These are phyloP conservation scores for Tursiops truncatus DNA, from an alignment of 2,113 vertebrate genomes.

Conservation along the genomic window DNA sequence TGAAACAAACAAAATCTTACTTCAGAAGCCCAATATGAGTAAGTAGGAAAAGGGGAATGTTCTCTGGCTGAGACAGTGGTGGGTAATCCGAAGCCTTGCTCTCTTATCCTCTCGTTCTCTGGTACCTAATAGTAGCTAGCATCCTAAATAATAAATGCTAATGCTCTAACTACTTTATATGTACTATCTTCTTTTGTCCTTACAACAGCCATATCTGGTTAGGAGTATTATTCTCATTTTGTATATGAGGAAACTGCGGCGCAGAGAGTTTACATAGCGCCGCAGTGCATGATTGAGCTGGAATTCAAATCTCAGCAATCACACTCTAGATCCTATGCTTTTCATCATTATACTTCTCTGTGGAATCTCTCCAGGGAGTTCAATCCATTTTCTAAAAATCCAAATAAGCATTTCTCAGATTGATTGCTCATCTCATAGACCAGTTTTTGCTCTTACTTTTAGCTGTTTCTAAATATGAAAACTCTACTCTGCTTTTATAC, in stretches of 20 bases:
- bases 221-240: neutral
- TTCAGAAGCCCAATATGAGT: neutral
- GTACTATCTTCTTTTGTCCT: neutral
- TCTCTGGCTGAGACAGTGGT: neutral
- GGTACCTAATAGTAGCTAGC: neutral
- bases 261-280: neutral
- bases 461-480: neutral
- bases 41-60: neutral
- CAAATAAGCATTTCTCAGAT: neutral
- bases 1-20: neutral
- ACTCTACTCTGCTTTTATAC: neutral
- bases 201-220: neutral
- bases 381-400: neutral
- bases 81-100: neutral
- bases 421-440: neutral
- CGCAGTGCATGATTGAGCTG: neutral
- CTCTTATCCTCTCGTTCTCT: neutral
- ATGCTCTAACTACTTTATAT: neutral
- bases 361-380: neutral
- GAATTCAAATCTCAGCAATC: neutral
- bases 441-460: neutral
- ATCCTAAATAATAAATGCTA: neutral
- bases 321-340: neutral
- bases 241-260: neutral
- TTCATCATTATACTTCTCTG: neutral